These are phyloP conservation scores for Xiphophorus hellerii DNA, from an alignment of 2,113 vertebrate species.

Conservation along the genomic window DNA sequence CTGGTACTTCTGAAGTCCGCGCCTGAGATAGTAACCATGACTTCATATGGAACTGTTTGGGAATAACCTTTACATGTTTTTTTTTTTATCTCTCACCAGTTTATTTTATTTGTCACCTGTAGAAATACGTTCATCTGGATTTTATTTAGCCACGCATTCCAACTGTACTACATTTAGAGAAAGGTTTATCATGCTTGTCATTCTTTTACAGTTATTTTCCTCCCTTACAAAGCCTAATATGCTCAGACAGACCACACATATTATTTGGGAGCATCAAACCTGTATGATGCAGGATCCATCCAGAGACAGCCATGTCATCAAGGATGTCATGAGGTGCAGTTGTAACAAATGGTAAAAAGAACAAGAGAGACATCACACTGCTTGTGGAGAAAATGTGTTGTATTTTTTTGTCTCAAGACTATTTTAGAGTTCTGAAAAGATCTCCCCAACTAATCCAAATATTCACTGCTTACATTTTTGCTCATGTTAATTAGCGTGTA, in stretches of 20 bases:
- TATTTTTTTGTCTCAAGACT: neutral
- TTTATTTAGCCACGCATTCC: constrained; percentile 73
- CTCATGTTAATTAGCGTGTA: too few species aligned
- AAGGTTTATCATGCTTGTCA: constrained; percentile 74
- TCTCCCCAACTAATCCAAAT: too few species aligned
- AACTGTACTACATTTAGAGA: constrained; percentile 66
- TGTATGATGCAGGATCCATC: constrained; percentile 29
- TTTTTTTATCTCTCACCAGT: constrained; percentile 42
- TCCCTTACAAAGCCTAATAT: constrained; percentile 67
- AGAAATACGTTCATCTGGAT: constrained; percentile 70
- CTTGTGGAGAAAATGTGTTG: neutral
- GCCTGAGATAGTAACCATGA: constrained; percentile 68
- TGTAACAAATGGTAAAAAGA: constrained; percentile 11
- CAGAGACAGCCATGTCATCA: constrained; percentile 19
- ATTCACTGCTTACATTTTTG: too few species aligned
- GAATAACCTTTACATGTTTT: constrained; percentile 55
- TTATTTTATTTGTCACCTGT: constrained; percentile 78
- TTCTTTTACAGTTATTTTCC: constrained; percentile 66
- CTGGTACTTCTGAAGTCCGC: constrained; percentile 49
- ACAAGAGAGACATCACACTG: neutral
- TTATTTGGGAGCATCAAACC: constrained; percentile 39
- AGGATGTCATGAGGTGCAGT: constrained; percentile 5
- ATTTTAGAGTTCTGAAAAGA: neutral
- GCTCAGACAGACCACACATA: constrained; percentile 63
- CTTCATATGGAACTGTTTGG: constrained; percentile 55